These are phyloP conservation scores for Digitonthophagus gazella DNA, from an alignment of 2,888 invertebrate genomes.

Conservation along the genomic window DNA sequence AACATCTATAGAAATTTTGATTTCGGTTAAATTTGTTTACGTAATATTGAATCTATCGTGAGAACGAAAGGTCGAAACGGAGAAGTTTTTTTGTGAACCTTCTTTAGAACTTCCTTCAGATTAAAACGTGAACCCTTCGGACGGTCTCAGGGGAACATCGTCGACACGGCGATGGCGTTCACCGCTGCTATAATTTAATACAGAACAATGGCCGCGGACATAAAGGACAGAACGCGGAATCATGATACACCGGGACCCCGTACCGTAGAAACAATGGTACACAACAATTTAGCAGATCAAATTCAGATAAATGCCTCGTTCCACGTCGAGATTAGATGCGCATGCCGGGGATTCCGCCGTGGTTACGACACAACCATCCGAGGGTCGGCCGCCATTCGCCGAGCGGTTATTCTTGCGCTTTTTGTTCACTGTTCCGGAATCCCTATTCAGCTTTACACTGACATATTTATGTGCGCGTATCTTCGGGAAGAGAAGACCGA, in stretches of 20 bases:
- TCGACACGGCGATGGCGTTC: neutral
- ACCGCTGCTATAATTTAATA: slow-evolving; percentile 13
- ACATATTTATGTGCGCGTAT: neutral
- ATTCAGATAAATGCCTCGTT: slow-evolving; percentile 10
- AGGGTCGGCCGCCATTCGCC: slow-evolving; percentile 4
- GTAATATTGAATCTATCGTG: too few relatives aligned
- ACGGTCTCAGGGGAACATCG: neutral
- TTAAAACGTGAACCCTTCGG: slow-evolving; percentile 13
- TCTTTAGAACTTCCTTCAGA: neutral
- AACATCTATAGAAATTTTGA: too few relatives aligned
- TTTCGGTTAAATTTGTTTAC: too few relatives aligned
- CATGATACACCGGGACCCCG: slow-evolving; percentile 10
- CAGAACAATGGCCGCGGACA: slow-evolving; percentile 11
- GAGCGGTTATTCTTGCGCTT: slow-evolving; percentile 1
- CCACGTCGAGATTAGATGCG: slow-evolving; percentile 12
- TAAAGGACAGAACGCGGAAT: slow-evolving; percentile 18
- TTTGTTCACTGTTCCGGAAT: slow-evolving; percentile 10
- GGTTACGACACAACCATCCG: slow-evolving; percentile 1
- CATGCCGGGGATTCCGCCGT: slow-evolving; percentile 13
- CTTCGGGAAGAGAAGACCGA: neutral
- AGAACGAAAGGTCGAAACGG: too few relatives aligned
- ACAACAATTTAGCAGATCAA: slow-evolving; percentile 20
- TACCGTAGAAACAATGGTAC: slow-evolving; percentile 19
- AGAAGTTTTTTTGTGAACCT: neutral
- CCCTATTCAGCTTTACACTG: neutral